phyloP scores from a whole-genome alignment of 2,797 vertebrate genomes.

The Alcedo atthis region DNA sequence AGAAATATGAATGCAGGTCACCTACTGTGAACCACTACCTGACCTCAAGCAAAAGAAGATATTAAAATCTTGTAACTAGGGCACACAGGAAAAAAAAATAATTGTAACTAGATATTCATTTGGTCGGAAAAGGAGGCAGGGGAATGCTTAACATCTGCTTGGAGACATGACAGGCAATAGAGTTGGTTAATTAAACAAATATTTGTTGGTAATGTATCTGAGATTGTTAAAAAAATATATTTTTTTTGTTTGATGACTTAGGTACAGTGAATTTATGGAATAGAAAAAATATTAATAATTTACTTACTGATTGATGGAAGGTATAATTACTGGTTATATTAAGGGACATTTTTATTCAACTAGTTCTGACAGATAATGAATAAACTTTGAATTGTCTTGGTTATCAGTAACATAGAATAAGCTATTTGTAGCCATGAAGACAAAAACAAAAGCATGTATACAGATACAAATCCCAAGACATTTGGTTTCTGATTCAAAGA shows the following conservation, averaged over 20 bases:
- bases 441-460: background rate
- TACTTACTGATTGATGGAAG: background rate
- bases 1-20: background rate
- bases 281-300: background rate
- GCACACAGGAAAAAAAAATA: background rate
- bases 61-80: background rate
- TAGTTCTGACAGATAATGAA: background rate
- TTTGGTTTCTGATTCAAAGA: background rate
- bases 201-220: slow-evolving; percentile 7
- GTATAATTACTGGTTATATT: background rate
- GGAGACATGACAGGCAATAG: background rate
- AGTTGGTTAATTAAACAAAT: slow-evolving; percentile 5
- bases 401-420: background rate
- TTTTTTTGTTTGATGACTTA: background rate
- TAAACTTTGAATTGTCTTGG: background rate
- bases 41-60: background rate
- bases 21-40: background rate
- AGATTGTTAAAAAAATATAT: background rate
- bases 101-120: background rate
- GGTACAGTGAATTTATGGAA: background rate
- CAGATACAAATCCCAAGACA: background rate
- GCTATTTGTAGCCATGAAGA: background rate
- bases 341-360: background rate
- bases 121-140: background rate
- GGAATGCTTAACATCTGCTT: background rate